Evolutionary conservation across 2,888 invertebrate species (phyloP).

Genomic region (Petrophora chlorosata): DNA sequence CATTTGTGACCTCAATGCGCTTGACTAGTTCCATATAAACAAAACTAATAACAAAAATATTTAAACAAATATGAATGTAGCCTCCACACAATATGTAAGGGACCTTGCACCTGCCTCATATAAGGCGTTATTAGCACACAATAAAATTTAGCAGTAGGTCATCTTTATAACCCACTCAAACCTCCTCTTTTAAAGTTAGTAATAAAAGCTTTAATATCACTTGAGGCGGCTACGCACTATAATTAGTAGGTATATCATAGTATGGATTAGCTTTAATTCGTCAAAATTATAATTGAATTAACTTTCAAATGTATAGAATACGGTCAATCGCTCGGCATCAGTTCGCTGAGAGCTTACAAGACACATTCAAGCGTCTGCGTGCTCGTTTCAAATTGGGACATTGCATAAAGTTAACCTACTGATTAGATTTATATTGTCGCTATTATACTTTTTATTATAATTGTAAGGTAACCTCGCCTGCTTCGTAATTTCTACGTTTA

Average conservation of each 20-base stretch:
- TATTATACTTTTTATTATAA: slow-evolving; percentile 18
- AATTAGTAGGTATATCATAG: too few relatives aligned
- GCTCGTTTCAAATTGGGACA: neutral
- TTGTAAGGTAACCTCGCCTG: slow-evolving; percentile 15
- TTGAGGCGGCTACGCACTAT: too few relatives aligned
- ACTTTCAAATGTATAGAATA: too few relatives aligned
- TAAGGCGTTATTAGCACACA: neutral
- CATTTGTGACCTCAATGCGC: neutral
- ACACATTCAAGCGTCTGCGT: too few relatives aligned
- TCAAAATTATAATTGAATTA: too few relatives aligned
- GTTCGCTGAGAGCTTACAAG: too few relatives aligned
- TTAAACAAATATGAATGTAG: slow-evolving; percentile 5
- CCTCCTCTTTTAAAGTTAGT: neutral
- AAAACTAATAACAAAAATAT: slow-evolving; percentile 6
- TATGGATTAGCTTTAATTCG: too few relatives aligned
- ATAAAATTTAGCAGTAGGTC: slow-evolving; percentile 8
- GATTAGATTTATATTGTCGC: neutral
- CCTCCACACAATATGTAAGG: slow-evolving; percentile 9
- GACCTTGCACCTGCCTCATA: slow-evolving; percentile 28
- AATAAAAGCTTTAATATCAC: too few relatives aligned
- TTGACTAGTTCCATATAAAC: slow-evolving; percentile 1
- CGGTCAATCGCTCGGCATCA: too few relatives aligned
- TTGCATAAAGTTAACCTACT: slow-evolving; percentile 3
- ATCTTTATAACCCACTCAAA: neutral
- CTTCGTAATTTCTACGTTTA: slow-evolving; percentile 23